These are phyloP conservation scores for Dicroscelio sp. DNA, from an alignment of 2,888 invertebrate species.

Conservation along the genomic window DNA sequence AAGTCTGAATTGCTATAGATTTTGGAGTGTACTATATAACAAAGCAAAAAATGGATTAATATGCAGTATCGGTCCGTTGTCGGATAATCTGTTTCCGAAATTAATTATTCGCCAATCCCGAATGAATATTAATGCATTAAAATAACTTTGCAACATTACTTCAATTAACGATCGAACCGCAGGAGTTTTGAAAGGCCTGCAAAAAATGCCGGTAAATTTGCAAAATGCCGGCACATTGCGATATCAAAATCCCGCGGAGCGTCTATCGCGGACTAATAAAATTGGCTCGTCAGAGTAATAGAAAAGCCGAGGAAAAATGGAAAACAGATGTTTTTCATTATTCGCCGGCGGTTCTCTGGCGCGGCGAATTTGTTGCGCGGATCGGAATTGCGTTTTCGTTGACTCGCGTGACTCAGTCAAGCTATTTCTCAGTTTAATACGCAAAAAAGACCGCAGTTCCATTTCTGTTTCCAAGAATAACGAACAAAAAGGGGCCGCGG, in stretches of 20 bases:
- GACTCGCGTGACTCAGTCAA: constrained; percentile 63
- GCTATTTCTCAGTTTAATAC: constrained; percentile 59
- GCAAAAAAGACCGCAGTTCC: constrained; percentile 48
- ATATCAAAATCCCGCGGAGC: neutral
- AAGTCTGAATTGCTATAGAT: too few species aligned
- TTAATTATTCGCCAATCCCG: too few species aligned
- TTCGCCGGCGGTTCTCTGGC: constrained; percentile 34
- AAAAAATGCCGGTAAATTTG: too few species aligned
- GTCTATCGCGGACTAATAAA: constrained; percentile 49
- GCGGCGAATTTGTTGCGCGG: constrained; percentile 39
- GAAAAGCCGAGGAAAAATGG: constrained; percentile 45
- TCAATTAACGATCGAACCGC: too few species aligned
- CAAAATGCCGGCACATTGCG: neutral
- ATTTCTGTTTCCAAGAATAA: constrained; percentile 58
- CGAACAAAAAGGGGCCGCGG: constrained; percentile 30
- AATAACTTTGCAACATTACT: too few species aligned
- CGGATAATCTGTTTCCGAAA: too few species aligned
- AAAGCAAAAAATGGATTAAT: too few species aligned
- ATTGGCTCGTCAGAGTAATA: constrained; percentile 47
- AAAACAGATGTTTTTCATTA: constrained; percentile 62
- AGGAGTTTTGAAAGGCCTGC: too few species aligned
- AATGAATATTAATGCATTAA: too few species aligned
- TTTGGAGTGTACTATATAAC: too few species aligned
- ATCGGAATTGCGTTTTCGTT: constrained; percentile 62
- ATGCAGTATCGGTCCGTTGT: too few species aligned